Evolutionary conservation across 2,888 invertebrate species (phyloP), one percentile per base, ranked within the genome.

Genomic region (Caenorhabditis virilis): DNA sequence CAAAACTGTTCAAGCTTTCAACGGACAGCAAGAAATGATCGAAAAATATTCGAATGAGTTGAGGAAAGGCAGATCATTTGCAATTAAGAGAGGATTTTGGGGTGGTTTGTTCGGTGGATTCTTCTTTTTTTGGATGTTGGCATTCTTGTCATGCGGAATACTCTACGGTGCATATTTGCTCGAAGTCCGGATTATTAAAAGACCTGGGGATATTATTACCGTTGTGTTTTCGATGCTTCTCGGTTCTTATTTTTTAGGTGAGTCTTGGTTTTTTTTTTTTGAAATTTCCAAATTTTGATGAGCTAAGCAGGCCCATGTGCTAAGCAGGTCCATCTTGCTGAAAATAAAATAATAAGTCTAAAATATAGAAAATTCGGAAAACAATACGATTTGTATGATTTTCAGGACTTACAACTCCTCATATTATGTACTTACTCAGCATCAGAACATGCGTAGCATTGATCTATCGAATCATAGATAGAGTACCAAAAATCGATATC

Each of bases 141-240:
- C 69, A 2, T 77, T 74, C 52, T 47, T 71, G 27, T 76, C 72
- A 9, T 50, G 54, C 33, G 77, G 77, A 36, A 52, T 76, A 30
- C 54, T 75, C 18, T 72, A 72, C 51, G 77, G 77, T 49, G 76
- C 65, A 16, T 69, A 66, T 35, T 54, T 78, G 0, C 55, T 74
- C 2, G 61, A 57, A 30, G 60, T 67, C n/a, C 69, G 65, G 16
- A 63, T 71, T 35, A 59, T 76, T 39, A n/a, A 27, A 22, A 49
- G 54, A 1, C 76, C 72, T 15, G 80, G 80, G 55, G 78, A 77
- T 22, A 73, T 80, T 13, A 76, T 80, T 48, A 76, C 75, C 42
- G 62, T 76, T 35, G 71, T 76, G 13, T 70, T 76, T 64, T 65
- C 75, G 9, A 70, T 78, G 69, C 54, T 77, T 0, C 41, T 80